Evolutionary conservation across 2,888 invertebrate species (phyloP).

Genomic region (Leptura quadrifasciata): DNA sequence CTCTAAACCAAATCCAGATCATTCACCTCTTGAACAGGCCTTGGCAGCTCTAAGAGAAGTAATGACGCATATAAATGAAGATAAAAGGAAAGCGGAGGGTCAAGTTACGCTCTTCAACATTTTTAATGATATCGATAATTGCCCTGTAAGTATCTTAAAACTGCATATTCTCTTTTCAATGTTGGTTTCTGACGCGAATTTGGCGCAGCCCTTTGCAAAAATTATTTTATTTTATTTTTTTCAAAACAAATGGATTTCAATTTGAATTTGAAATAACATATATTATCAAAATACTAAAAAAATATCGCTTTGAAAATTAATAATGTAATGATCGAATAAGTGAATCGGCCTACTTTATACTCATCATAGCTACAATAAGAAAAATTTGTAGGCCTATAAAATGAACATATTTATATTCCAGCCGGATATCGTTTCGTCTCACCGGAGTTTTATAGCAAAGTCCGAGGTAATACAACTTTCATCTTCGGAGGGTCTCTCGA

Average conservation of each 20-base stretch:
- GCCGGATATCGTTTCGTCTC: constrained; percentile 95
- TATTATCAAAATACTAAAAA: too few species aligned
- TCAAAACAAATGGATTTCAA: too few species aligned
- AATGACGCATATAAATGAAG: constrained; percentile 97
- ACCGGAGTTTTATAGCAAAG: constrained; percentile 90
- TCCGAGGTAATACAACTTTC: constrained; percentile 93
- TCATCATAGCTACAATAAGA: too few species aligned
- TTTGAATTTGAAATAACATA: too few species aligned
- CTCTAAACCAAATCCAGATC: constrained; percentile 90
- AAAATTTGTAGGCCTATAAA: not conserved
- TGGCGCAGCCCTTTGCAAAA: too few species aligned
- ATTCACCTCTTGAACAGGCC: constrained; percentile 88
- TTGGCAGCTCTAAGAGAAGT: constrained; percentile 93
- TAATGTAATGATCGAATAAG: too few species aligned
- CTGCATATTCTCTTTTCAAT: too few species aligned
- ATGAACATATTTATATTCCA: constrained; percentile 70
- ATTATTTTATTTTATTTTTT: too few species aligned
- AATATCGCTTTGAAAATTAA: too few species aligned
- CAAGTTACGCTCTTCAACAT: constrained; percentile 97
- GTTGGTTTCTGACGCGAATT: too few species aligned
- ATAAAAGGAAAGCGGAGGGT: constrained; percentile 96
- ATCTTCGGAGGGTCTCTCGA: constrained; percentile 83
- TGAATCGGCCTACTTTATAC: too few species aligned
- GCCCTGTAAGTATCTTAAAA: constrained; percentile 82
- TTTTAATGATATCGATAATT: constrained; percentile 98